Base-by-base conservation (phyloP, 2,797 vertebrate genomes). In the Capromys pilorides region DNA sequence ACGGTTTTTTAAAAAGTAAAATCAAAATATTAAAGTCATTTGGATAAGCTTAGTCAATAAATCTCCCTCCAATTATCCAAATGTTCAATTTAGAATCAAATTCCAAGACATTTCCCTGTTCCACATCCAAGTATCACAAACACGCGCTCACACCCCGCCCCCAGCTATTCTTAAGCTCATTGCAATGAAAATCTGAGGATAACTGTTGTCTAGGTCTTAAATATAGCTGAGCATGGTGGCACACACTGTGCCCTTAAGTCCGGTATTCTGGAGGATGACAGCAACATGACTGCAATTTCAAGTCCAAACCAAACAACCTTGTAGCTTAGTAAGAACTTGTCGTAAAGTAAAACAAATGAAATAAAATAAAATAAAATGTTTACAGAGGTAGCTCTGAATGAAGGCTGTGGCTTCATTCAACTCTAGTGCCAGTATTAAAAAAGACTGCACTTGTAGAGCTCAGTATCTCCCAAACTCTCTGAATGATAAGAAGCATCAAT, bases 31-130 rank as follows among this genome's bases (percentile, higher is more conserved):
- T 94, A 82, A 39, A 85, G 81, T 88, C 78, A 54, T 80, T 80
- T 96, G 84, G 83, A 78, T 69, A 96, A 66, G 14, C 1, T 85
- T 66, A 87, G 45, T 78, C 41, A 94, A 80, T 91, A 62, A 91
- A 94, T 31, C 8, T 41, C 41, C 61, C 22, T 16, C 36, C 24
- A 24, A 64, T 31, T 66, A 33, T 6, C 61, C 62, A 89, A 78
- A 93, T 33, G 49, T 54, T 59, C 83, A 83, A 51, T 24, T 64
- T 85, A 93, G 62, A 95, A 93, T 57, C 41, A 81, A 5, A 90
- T 92, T 86, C 45, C n/a, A 85, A 80, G 54, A 78, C 69, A 21
- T 82, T 26, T 71, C 31, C 4, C 10, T 66, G 31, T 6, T 22
- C 8, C 7, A 81, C 33, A 8, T 54, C 7, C 51, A 71, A 18